Evolutionary conservation across 1,140 invertebrate genomes (phyloP).

Genomic region (Pemphigus obesinymphae): DNA sequence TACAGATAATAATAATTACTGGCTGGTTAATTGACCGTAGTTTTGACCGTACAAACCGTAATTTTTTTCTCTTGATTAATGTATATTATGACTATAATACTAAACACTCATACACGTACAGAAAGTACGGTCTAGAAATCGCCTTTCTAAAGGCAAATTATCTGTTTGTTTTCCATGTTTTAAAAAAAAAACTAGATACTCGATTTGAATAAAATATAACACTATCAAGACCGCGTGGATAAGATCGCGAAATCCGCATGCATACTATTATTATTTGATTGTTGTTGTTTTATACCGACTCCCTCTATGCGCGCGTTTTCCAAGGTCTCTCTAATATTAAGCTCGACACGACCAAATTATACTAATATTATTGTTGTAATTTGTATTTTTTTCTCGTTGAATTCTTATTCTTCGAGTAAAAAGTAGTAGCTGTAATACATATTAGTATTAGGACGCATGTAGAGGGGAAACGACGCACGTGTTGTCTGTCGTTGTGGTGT

Average conservation of each 20-base stretch:
- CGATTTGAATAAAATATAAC: too few species aligned
- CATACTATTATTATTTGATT: too few species aligned
- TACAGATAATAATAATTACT: neutral
- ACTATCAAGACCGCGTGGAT: too few species aligned
- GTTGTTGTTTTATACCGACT: neutral
- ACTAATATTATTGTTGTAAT: neutral
- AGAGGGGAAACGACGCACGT: neutral
- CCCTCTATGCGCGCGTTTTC: neutral
- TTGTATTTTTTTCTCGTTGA: neutral
- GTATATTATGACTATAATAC: neutral
- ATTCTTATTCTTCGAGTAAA: too few species aligned
- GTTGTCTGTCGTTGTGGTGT: neutral
- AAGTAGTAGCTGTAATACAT: too few species aligned
- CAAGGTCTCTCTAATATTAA: conserved; percentile 1
- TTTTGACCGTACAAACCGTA: neutral
- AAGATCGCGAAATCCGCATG: too few species aligned
- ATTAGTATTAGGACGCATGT: too few species aligned
- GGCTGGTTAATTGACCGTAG: neutral
- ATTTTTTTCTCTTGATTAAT: neutral
- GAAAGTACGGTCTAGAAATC: neutral
- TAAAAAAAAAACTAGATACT: too few species aligned
- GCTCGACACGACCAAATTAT: neutral
- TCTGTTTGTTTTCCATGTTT: neutral
- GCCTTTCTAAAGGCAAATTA: neutral
- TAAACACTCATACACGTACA: neutral